Base-by-base conservation (phyloP, 2,888 invertebrate species). In the Pterostichus madidus region DNA sequence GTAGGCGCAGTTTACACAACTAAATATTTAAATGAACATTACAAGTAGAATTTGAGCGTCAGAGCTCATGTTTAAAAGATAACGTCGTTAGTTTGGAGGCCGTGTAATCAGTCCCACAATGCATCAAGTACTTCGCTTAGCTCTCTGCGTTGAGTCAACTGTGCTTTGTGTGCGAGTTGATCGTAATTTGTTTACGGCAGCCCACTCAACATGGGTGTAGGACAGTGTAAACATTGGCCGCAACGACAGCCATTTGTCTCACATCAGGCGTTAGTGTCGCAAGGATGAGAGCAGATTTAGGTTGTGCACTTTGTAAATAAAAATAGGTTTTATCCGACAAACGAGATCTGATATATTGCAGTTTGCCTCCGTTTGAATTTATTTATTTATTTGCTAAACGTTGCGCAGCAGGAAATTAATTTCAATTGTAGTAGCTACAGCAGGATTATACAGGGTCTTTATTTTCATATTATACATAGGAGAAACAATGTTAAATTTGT, bases 21-120 rank as follows among this genome's bases (percentile, higher is more conserved):
- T 64, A 64, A 64, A 64, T 64, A 64, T 64, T 64, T 64, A 64
- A 64, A 64, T 64, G 64, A 64, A 64, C 64, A 64, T 64, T 64
- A 64, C 64, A 64, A 32, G n/a, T 64, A 10, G 32, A 64, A 24
- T n/a, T 32, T 8, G 35, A 59, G 11, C 11, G 31, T 31, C 31
- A 31, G n/a, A 59, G 13, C 59, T 64, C 64, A 64, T 64, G 64
- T 64, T 64, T 64, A 35, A 64, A 64, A 64, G 64, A 64, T 64
- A 64, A 64, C 32, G 32, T 64, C 64, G 64, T 64, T 64, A 64
- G n/a, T 31, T 31, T 31, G 31, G 64, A 35, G 35, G 64, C 64
- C 11, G 32, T 64, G 64, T 35, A 64, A 64, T 64, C 64, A 64
- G n/a, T 64, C 32, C 11, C 13, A 64, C 64, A 64, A 64, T 64